A percentile compares a stretch with the other conserved stretches of the same genome.
These are phyloP conservation scores for Drosophila demipolita DNA, from an alignment of 2,888 invertebrate genomes.

Conservation along the genomic window DNA sequence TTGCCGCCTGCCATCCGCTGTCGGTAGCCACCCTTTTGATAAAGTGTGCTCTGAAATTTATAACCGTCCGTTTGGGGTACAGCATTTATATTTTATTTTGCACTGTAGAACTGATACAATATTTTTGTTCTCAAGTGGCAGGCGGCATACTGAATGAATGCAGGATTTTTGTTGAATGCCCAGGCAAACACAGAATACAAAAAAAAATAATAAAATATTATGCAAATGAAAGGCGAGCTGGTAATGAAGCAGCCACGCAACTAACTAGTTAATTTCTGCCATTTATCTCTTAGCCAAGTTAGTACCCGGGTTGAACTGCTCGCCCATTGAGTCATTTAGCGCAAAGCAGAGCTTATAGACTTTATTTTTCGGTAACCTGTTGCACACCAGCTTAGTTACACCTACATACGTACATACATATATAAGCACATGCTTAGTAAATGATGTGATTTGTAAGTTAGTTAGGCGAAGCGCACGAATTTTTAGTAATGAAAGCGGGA, in stretches of 20 bases:
- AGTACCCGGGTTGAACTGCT: constrained; percentile 19
- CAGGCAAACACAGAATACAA: constrained; percentile 49
- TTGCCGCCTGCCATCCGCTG: constrained; percentile 31
- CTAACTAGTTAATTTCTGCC: constrained; percentile 48
- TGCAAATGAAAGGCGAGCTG: constrained; percentile 65
- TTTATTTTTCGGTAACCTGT: constrained; percentile 32
- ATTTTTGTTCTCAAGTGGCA: constrained; percentile 62
- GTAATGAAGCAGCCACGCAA: constrained; percentile 26
- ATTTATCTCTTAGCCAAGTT: constrained; percentile 11
- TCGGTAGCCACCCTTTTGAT: constrained; percentile 43
- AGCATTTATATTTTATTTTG: constrained; percentile 76
- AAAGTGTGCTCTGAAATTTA: constrained; percentile 73
- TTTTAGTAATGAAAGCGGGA: constrained; percentile 71
- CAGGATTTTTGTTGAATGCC: constrained; percentile 33
- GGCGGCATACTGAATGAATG: constrained; percentile 46
- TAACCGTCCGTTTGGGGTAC: constrained; percentile 50
- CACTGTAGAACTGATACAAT: constrained; percentile 77
- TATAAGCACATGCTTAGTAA: constrained; percentile 55
- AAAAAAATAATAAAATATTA: constrained; percentile 56
- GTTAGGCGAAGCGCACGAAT: constrained; percentile 54
- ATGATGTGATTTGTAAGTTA: constrained; percentile 76
- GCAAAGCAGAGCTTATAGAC: constrained; percentile 23
- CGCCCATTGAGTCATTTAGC: constrained; percentile 18
- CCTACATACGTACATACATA: background rate
- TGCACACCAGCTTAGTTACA: constrained; percentile 4